Percentiles rank a stretch among this genome's conserved stretches.
Conservation (phyloP, 1,140 invertebrate species). For the Temnothorax nylanderi region DNA sequence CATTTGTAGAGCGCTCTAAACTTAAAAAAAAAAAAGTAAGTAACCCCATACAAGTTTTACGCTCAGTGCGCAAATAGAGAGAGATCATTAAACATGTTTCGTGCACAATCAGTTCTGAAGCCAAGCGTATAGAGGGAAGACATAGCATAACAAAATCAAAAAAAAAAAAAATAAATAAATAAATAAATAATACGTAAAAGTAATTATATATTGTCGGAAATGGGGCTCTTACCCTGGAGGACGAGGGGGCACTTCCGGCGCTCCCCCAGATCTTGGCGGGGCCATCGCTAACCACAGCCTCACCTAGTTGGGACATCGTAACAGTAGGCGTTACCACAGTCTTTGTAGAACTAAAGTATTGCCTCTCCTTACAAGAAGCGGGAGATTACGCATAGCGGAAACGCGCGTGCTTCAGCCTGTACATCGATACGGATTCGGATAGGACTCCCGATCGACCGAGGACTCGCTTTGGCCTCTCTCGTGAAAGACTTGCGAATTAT, state of each 20-base stretch:
- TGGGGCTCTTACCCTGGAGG: constrained; percentile 88
- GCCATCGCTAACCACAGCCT: constrained; percentile 86
- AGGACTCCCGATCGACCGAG: constrained; percentile 2
- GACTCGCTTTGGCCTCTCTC: neutral
- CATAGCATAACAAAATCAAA: constrained; percentile 84
- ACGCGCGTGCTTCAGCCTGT: constrained; percentile 26
- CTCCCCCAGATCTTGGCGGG: constrained; percentile 85
- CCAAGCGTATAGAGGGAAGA: constrained; percentile 84
- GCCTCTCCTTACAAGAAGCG: constrained; percentile 72
- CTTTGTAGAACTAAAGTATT: constrained; percentile 75
- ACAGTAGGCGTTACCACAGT: constrained; percentile 75
- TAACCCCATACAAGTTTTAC: constrained; percentile 74
- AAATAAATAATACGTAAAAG: constrained; percentile 35
- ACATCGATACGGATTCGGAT: neutral
- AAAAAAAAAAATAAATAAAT: constrained; percentile 30
- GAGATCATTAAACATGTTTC: constrained; percentile 77
- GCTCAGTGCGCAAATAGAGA: constrained; percentile 70
- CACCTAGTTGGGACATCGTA: constrained; percentile 85
- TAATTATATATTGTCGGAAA: constrained; percentile 84
- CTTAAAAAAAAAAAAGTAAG: constrained; percentile 34
- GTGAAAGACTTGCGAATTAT: neutral
- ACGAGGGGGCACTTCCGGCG: constrained; percentile 86
- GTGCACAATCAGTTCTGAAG: constrained; percentile 85
- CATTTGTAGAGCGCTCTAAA: constrained; percentile 44
- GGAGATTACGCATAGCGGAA: constrained; percentile 32